phyloP scores from a whole-genome alignment of 92 coral and sea anemone genomes.

The Porites evermanni region DNA sequence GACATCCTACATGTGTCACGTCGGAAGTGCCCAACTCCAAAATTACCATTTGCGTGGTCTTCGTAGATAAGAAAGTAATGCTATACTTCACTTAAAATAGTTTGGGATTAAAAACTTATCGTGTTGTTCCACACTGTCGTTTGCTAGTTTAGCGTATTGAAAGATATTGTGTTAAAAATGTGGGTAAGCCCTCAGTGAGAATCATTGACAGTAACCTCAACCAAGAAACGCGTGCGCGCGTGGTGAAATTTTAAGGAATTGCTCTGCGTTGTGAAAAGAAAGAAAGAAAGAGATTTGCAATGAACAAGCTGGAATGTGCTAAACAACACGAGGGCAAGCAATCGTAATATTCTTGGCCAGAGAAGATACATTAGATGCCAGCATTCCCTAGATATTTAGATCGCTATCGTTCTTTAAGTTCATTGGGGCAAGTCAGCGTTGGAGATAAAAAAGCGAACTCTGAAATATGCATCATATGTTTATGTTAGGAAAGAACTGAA shows the following conservation, averaged over 20 bases:
- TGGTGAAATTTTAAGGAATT: not conserved
- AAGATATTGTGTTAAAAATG: not conserved
- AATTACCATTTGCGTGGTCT: conserved; percentile 58
- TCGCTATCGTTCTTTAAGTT: conserved; percentile 47
- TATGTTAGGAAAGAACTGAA: conserved; percentile 8
- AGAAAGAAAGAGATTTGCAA: conserved; percentile 1
- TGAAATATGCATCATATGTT: conserved; percentile 42
- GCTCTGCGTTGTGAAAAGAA: too few species aligned
- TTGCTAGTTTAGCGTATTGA: not conserved
- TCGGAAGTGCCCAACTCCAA: conserved; percentile 42
- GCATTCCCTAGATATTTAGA: conserved; percentile 65
- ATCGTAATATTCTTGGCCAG: conserved; percentile 10
- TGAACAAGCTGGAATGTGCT: not conserved
- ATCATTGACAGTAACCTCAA: not conserved
- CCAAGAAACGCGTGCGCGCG: not conserved
- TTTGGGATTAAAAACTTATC: conserved; percentile 76
- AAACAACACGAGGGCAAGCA: conserved; percentile 7
- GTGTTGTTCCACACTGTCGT: conserved; percentile 44
- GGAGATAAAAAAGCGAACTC: conserved; percentile 39
- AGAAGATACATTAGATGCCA: conserved; percentile 34
- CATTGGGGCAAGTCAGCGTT: conserved; percentile 42
- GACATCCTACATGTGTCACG: conserved; percentile 25
- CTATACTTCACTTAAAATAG: conserved; percentile 46
- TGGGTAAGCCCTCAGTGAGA: not conserved
- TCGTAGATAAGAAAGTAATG: conserved; percentile 85